Evolutionary conservation across 2,888 invertebrate species (phyloP), one percentile per base, ranked within the genome.

Genomic region (Leptinotarsa haldemani): DNA sequence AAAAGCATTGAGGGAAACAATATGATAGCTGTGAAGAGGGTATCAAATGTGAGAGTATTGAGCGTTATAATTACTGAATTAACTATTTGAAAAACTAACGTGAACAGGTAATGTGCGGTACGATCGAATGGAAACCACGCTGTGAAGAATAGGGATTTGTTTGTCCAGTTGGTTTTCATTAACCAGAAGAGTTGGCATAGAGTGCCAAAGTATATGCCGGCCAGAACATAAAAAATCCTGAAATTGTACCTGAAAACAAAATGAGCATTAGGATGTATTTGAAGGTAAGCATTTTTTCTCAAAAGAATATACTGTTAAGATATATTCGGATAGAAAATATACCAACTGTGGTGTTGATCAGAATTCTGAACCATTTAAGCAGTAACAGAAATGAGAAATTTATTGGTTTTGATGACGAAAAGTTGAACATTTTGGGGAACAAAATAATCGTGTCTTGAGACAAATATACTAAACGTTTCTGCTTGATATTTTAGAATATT

Each of bases 121-220:
- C n/a, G 15, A 20, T 65, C 65, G 52, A 71, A 65, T n/a, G 66
- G 65, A 25, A 50, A 71, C 66, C 66, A 71, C 1, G 15, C 56
- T 15, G 40, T n/a, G 5, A 65, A 22, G 47, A 65, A 70, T 40
- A 46, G 65, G 3, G 30, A 20, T 47, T 25, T 63, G 50, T 7
- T 56, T 22, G 52, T 20, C 65, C 65, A 70, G 12, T 48, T 30
- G n/a, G 0, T n/a, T 52, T 22, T 30, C 18, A 40, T 7, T 12
- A 53, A 46, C 25, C 30, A 16, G 20, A 53, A 30, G 18, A 65
- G 56, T 56, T 25, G 30, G 22, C 30, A 56, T 20, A 52, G 25
- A 1, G 25, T 15, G 2, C 40, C n/a, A 47, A 65, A 4, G 20
- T 53, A 65, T 12, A 71, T 16, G 46, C 18, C 4, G 13, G 56